phyloP scores from a whole-genome alignment of 2,888 invertebrate species.

The Electrophaes corylata region DNA sequence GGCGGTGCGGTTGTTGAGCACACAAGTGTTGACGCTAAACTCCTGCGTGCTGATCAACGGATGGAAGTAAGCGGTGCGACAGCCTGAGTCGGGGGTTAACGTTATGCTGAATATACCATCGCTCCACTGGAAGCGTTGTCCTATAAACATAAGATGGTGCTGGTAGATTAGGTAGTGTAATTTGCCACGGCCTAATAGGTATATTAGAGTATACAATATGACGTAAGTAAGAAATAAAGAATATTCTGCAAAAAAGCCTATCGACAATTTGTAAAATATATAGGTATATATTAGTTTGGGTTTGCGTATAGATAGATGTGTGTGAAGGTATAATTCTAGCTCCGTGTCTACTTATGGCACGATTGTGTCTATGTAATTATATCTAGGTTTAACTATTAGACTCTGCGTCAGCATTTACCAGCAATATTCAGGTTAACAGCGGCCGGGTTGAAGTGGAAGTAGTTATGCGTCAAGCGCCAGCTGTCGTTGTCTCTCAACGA shows the following conservation, averaged over 20 bases:
- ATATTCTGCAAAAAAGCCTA: too few species aligned
- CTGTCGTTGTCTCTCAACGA: constrained; percentile 85
- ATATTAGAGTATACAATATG: too few species aligned
- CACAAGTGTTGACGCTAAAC: constrained; percentile 87
- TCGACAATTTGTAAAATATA: too few species aligned
- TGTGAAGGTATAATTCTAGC: too few species aligned
- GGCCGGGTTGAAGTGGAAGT: constrained; percentile 89
- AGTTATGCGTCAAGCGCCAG: constrained; percentile 90
- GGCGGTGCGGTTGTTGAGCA: constrained; percentile 75
- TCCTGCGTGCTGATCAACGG: constrained; percentile 89
- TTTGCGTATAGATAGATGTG: too few species aligned
- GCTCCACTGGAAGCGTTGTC: constrained; percentile 90
- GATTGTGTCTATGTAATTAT: too few species aligned
- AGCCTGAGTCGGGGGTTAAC: constrained; percentile 76
- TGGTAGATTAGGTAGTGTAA: too few species aligned
- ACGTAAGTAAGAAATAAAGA: too few species aligned
- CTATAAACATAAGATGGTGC: constrained; percentile 57
- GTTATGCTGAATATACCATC: constrained; percentile 91
- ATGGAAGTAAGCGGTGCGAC: constrained; percentile 89
- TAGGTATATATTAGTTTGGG: too few species aligned
- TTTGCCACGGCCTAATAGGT: too few species aligned
- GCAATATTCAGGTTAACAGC: constrained; percentile 87
- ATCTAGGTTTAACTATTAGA: too few species aligned
- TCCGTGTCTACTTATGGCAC: too few species aligned
- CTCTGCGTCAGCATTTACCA: constrained; percentile 48